Percentiles rank a stretch among this genome's conserved stretches.
Evolutionary conservation across 2,888 invertebrate species (phyloP).

Genomic region (Cloeon dipterum): DNA sequence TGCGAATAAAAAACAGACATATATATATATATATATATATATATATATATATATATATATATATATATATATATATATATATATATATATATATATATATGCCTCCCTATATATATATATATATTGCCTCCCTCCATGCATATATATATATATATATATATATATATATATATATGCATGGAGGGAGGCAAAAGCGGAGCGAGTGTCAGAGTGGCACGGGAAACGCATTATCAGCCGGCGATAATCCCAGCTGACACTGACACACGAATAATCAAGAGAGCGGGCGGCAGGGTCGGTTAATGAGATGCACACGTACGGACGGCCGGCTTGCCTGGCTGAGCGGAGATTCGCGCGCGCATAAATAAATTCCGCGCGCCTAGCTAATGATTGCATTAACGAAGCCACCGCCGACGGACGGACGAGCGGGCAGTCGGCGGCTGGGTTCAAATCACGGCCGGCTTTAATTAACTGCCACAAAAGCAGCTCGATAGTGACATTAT

Average conservation of each 20-base stretch:
- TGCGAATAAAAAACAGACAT: too few species aligned
- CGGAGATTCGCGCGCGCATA: background rate
- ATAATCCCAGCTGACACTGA: background rate
- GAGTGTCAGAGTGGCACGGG: background rate
- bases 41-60: background rate
- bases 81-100: background rate
- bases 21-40: background rate
- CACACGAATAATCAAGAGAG: slow-evolving; percentile 7
- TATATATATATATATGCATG: too few species aligned
- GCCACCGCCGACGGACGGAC: background rate
- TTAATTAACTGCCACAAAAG: slow-evolving; percentile 13
- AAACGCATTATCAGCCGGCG: background rate
- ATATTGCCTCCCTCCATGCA: too few species aligned
- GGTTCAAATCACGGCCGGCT: slow-evolving; percentile 13
- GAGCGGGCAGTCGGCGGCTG: slow-evolving; percentile 6
- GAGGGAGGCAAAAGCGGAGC: too few species aligned
- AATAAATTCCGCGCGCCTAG: too few species aligned
- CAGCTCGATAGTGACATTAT: slow-evolving; percentile 7
- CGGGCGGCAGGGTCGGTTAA: background rate
- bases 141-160: too few species aligned
- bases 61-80: background rate
- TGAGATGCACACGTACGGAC: background rate
- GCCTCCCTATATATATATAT: too few species aligned
- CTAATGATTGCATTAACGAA: too few species aligned
- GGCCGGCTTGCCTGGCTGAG: background rate